A percentile compares a stretch with the other conserved stretches of the same genome.
Evolutionary conservation across 2,113 vertebrate species (phyloP).

Genomic region (Myiagra hebetior): DNA sequence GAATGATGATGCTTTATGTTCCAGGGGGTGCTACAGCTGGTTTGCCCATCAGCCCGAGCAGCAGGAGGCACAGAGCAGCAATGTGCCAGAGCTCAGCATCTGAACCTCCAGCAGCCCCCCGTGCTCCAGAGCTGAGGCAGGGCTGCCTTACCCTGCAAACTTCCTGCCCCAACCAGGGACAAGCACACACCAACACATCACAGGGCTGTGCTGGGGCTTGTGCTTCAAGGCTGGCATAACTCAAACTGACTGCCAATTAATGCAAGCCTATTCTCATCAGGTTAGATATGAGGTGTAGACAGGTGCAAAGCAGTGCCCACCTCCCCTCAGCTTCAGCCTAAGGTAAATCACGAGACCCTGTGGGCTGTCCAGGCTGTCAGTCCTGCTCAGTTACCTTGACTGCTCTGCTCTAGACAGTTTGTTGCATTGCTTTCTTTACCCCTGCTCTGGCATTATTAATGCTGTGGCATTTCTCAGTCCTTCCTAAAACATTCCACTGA

Average conservation of each 20-base stretch:
- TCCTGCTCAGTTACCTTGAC: not conserved
- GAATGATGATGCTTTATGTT: not conserved
- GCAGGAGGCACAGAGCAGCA: not conserved
- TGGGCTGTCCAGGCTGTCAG: not conserved
- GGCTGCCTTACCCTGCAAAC: not conserved
- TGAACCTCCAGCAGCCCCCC: not conserved
- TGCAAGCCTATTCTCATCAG: not conserved
- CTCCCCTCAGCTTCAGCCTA: not conserved
- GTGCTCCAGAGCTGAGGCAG: not conserved
- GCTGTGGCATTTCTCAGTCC: not conserved
- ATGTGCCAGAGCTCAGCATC: accelerated
- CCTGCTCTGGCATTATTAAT: not conserved
- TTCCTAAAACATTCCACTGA: not conserved
- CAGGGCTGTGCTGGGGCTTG: not conserved
- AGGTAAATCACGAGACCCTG: not conserved
- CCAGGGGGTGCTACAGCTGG: not conserved
- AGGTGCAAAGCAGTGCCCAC: not conserved
- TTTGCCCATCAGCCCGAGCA: not conserved
- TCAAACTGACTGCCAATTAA: not conserved
- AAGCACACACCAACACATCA: not conserved
- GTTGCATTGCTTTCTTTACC: not conserved
- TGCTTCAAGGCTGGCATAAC: not conserved
- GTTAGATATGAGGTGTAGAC: not conserved
- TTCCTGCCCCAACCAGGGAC: not conserved
- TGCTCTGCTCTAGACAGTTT: not conserved